Base-by-base conservation (phyloP, 2,888 invertebrate genomes). In the Monopis laevigella region DNA sequence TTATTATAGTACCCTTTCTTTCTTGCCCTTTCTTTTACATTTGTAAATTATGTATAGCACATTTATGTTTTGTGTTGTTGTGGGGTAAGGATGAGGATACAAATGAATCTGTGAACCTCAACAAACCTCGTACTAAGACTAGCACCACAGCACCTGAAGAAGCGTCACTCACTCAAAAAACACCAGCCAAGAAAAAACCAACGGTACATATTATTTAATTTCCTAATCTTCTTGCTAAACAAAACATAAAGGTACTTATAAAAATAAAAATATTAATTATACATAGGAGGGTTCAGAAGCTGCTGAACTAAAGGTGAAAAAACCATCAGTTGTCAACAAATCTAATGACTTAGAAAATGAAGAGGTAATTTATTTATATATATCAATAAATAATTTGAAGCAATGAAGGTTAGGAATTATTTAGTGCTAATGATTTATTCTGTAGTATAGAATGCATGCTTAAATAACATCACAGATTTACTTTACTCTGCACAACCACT, bases 71-170 rank as follows among this genome's bases (percentile, higher is more conserved):
- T 36, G 36, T 36, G 36, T 36, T 24, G 56, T 50, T 54, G 28
- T 44, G 41, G 62, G 62, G 63, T 55, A 48, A 78, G 78, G 74
- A 63, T 52, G 77, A 77, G 62, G 77, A 78, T 54, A 69, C 70
- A 65, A 68, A 78, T 64, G 60, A 85, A 72, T 74, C 70, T 51
- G 65, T 80, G 57, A 81, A 63, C 56, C 61, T 81, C 52, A 64
- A 67, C 55, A 74, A 77, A 53, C 80, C 80, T 50, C 68, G 67
- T 52, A 70, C 68, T 62, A 81, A 78, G 62, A 78, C 73, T 51
- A 77, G 73, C 65, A 77, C 78, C 43, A 77, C 75, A 45, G 74
- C 78, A 49, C 80, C 78, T 40, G 80, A 75, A 62, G 80, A 80
- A 52, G 80, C 75, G 52, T 63, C 75, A 48, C 74, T 80, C 47